Conservation (phyloP, 92 coral and sea anemone genomes). For the Anthopleura xanthogrammica region DNA sequence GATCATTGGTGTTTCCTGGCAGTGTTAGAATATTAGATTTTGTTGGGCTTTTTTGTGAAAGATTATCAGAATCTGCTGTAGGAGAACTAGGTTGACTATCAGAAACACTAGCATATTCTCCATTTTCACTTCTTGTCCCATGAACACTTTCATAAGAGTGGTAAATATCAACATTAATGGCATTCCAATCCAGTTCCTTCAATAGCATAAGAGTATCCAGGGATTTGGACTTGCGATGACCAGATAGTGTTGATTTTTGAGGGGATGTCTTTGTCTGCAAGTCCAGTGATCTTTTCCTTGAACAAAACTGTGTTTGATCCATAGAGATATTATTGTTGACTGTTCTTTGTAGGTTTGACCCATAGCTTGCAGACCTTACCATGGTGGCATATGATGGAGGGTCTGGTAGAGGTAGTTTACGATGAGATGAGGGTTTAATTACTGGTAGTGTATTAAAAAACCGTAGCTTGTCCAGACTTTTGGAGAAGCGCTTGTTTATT, state of each 20-base stretch:
- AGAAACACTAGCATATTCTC: conserved; percentile 71
- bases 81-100: conserved; percentile 44
- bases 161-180: conserved; percentile 63
- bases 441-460: conserved; percentile 61
- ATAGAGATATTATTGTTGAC: conserved; percentile 31
- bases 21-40: conserved; percentile 5
- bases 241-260: conserved; percentile 25
- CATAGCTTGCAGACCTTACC: conserved; percentile 79
- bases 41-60: conserved; percentile 19
- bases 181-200: conserved; percentile 57
- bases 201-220: conserved; percentile 74
- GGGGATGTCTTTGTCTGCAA: conserved; percentile 37
- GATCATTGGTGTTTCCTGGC: conserved; percentile 6
- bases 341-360: conserved; percentile 66
- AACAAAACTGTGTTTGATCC: conserved; percentile 47
- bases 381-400: conserved; percentile 50
- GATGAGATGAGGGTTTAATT: conserved; percentile 26
- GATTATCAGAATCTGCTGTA: conserved; percentile 10
- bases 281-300: conserved; percentile 59
- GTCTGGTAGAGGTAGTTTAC: conserved; percentile 51
- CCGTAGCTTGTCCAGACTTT: conserved; percentile 79
- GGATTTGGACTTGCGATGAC: conserved; percentile 79
- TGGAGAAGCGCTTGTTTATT: conserved; percentile 70
- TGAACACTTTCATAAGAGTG: conserved; percentile 83
- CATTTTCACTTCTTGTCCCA: conserved; percentile 40